phyloP scores from a whole-genome alignment of 2,113 vertebrate species.

The Barbus barbus region DNA sequence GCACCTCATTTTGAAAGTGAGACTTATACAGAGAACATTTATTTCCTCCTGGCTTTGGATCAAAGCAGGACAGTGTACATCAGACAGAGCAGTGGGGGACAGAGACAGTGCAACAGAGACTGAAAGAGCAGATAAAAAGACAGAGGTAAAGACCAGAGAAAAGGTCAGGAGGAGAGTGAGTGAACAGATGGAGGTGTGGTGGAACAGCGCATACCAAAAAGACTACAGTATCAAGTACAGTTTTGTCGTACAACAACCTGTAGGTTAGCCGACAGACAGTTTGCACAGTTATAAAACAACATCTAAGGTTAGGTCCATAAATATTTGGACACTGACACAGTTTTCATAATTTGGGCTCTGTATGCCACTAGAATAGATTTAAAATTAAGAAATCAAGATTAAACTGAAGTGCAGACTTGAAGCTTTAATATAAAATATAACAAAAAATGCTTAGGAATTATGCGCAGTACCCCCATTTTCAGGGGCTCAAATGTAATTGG shows the following conservation, averaged over 20 bases:
- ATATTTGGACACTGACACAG: no score
- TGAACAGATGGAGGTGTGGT: neutral
- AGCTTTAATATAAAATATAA: no score
- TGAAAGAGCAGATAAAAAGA: neutral
- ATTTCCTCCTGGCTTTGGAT: neutral
- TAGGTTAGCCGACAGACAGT: no score
- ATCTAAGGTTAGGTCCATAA: no score
- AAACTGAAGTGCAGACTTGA: no score
- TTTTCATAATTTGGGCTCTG: no score
- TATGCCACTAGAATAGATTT: no score
- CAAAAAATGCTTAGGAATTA: no score
- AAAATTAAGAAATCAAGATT: no score
- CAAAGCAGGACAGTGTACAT: neutral
- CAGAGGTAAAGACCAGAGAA: neutral
- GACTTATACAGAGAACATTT: constrained; percentile 23
- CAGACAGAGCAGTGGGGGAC: constrained; percentile 1
- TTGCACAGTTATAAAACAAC: no score
- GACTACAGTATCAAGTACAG: neutral
- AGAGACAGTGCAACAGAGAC: neutral
- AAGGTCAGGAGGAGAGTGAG: constrained; percentile 30
- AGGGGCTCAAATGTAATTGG: no score
- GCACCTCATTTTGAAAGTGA: neutral
- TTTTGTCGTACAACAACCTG: neutral
- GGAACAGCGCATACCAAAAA: neutral
- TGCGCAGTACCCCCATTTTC: no score